Conservation (phyloP, 2,888 invertebrate genomes). For the Harpagoxenus sublaevis region DNA sequence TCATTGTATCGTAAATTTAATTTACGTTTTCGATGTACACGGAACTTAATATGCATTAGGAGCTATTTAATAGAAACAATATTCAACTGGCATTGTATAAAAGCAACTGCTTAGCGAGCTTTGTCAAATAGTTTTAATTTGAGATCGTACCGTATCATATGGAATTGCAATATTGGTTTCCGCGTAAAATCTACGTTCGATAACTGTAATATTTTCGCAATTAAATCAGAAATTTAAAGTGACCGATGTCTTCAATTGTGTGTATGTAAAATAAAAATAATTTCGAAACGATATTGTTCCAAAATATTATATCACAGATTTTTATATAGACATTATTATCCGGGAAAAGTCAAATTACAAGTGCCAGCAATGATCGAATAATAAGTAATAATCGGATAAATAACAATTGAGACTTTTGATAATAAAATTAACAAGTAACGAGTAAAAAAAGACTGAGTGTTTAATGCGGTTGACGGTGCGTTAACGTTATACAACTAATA, state of each 20-base stretch:
- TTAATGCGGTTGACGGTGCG: no score
- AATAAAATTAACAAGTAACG: no score
- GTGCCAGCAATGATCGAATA: neutral
- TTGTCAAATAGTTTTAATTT: neutral
- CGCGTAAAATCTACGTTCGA: neutral
- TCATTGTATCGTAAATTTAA: constrained; percentile 29
- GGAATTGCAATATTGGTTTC: neutral
- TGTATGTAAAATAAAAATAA: neutral
- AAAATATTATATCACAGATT: neutral
- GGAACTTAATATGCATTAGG: constrained; percentile 39
- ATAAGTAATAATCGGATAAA: neutral
- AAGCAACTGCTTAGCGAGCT: constrained; percentile 1
- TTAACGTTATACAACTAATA: no score
- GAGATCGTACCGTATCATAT: neutral
- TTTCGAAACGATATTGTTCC: neutral
- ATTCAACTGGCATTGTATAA: constrained; percentile 17
- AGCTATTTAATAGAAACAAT: neutral
- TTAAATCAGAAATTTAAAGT: neutral
- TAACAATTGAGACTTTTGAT: no score
- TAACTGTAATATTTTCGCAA: neutral
- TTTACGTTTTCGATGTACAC: constrained; percentile 3
- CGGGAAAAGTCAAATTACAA: neutral
- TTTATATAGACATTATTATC: neutral
- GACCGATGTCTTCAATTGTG: neutral
- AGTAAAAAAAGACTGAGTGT: no score